A percentile compares a stretch with the other conserved stretches of the same genome.
Evolutionary conservation across 1,140 invertebrate species (phyloP).

Genomic region (Sminthurides bifidus): DNA sequence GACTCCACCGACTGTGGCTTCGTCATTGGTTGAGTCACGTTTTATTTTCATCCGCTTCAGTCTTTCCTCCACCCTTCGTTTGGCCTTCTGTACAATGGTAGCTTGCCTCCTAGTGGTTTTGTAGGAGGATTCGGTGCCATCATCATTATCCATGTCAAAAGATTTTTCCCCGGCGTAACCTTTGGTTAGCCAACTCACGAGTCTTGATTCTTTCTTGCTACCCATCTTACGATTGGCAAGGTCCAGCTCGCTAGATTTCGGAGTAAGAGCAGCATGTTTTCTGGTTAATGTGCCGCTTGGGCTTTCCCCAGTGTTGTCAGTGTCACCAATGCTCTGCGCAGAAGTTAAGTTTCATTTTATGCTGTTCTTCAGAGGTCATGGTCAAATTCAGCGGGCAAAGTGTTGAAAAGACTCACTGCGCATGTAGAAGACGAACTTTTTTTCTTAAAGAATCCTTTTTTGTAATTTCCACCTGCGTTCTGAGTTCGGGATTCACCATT

Average conservation of each 20-base stretch:
- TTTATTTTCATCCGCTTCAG: slow-evolving; percentile 49
- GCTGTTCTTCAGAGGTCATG: not conserved
- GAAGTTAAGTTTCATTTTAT: not conserved
- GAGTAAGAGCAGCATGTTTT: slow-evolving; percentile 33
- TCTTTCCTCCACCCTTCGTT: slow-evolving; percentile 71
- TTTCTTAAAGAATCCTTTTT: slow-evolving; percentile 71
- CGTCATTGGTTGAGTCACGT: slow-evolving; percentile 30
- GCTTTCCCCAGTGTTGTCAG: slow-evolving; percentile 33
- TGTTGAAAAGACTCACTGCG: slow-evolving; percentile 44
- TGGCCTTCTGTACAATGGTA: slow-evolving; percentile 53
- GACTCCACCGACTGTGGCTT: slow-evolving; percentile 19
- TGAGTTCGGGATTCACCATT: slow-evolving; percentile 38
- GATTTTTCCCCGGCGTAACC: slow-evolving; percentile 23
- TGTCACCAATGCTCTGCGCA: slow-evolving; percentile 33
- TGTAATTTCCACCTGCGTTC: slow-evolving; percentile 24
- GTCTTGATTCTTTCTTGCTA: slow-evolving; percentile 21
- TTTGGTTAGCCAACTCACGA: slow-evolving; percentile 25
- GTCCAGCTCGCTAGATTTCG: slow-evolving; percentile 32
- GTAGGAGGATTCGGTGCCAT: slow-evolving; percentile 8
- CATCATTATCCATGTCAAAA: slow-evolving; percentile 25
- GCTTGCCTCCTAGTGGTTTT: slow-evolving; percentile 27
- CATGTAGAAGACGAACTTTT: slow-evolving; percentile 73
- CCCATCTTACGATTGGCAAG: slow-evolving; percentile 21
- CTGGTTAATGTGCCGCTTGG: slow-evolving; percentile 32
- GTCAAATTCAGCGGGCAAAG: not conserved